phyloP scores from a whole-genome alignment of 2,888 invertebrate genomes.

The Eledona agricola region DNA sequence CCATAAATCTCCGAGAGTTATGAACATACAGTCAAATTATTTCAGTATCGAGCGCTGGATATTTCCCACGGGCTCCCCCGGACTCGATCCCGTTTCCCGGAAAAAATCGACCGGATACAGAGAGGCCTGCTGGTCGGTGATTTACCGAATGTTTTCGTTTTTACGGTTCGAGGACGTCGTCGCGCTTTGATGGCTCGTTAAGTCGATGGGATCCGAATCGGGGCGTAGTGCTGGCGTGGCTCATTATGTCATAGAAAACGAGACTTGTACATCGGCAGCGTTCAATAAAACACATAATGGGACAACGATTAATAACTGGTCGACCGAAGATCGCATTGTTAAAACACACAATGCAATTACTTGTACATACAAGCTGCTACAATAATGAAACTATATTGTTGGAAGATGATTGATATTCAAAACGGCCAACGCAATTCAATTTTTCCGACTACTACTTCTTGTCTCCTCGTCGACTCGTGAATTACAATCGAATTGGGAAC shows the following conservation, averaged over 20 bases:
- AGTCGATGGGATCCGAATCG: constrained; percentile 20
- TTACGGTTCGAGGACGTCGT: not conserved
- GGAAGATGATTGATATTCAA: constrained; percentile 33
- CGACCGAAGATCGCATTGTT: constrained; percentile 37
- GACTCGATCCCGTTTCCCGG: no score
- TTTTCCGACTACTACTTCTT: constrained; percentile 6
- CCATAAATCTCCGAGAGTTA: constrained; percentile 18
- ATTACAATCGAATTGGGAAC: not conserved
- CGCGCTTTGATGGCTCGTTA: constrained; percentile 11
- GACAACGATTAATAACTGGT: constrained; percentile 37
- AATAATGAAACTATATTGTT: constrained; percentile 38
- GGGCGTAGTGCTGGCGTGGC: constrained; percentile 23
- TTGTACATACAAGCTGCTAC: constrained; percentile 34
- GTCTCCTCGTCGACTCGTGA: not conserved
- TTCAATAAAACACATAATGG: constrained; percentile 37
- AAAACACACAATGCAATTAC: constrained; percentile 38
- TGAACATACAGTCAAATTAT: constrained; percentile 18
- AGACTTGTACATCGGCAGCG: constrained; percentile 30
- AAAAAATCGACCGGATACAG: no score
- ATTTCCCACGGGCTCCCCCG: constrained; percentile 16
- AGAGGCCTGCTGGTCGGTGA: no score
- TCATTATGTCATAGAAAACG: constrained; percentile 34
- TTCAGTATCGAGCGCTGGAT: constrained; percentile 6
- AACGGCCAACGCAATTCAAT: constrained; percentile 23
- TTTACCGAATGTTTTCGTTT: no score